phyloP scores from a whole-genome alignment of 2,113 vertebrate genomes.

The Taxidea taxus region DNA sequence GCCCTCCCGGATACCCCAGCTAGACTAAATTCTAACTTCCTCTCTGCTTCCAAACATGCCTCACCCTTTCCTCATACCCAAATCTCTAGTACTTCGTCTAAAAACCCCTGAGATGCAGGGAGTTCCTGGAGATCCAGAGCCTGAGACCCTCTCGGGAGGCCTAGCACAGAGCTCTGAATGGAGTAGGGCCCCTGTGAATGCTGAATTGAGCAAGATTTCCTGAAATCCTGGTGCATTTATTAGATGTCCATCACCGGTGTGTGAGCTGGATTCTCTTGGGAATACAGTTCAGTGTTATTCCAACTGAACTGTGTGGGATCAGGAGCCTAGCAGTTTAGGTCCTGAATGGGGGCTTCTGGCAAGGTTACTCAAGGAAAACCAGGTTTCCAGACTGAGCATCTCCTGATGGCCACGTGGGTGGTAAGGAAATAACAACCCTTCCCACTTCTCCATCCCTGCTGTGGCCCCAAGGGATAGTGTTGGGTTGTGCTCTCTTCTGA shows the following conservation, averaged over 20 bases:
- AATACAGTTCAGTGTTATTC: background rate
- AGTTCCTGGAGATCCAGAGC: background rate
- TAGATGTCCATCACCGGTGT: background rate
- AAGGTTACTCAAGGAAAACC: background rate
- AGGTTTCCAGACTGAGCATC: background rate
- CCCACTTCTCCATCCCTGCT: background rate
- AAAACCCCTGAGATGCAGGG: background rate
- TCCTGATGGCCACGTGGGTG: background rate
- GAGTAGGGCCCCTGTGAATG: background rate
- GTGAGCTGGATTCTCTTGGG: background rate
- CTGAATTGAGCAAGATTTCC: background rate
- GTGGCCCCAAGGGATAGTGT: too few species aligned
- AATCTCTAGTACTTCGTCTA: background rate
- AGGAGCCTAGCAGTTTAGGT: background rate
- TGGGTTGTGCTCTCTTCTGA: background rate
- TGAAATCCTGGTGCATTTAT: background rate
- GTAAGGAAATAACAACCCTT: background rate
- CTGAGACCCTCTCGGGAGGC: fast-evolving
- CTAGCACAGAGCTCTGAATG: background rate
- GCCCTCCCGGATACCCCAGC: background rate
- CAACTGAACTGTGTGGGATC: background rate
- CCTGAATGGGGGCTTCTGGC: background rate
- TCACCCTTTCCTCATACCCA: background rate
- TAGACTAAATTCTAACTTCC: background rate
- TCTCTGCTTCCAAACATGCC: background rate